These are phyloP conservation scores for Dysdera silvatica DNA, from an alignment of 1,140 invertebrate species.

Conservation along the genomic window DNA sequence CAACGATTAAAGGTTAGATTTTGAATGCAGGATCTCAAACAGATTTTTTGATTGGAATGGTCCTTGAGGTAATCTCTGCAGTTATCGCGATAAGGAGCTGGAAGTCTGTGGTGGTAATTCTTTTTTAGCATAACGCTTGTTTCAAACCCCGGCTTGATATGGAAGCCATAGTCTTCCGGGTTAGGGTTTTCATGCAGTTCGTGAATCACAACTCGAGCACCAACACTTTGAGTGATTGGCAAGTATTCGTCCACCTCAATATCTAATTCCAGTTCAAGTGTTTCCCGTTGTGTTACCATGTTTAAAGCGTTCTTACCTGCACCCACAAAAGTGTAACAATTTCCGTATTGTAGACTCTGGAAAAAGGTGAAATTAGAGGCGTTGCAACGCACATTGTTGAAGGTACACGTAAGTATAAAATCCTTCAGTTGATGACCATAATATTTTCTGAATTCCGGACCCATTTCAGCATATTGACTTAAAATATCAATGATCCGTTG, in stretches of 20 bases:
- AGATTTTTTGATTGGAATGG: background rate
- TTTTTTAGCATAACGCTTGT: constrained; percentile 39
- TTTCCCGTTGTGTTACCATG: no score
- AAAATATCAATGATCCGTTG: no score
- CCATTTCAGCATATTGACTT: background rate
- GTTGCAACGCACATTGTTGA: background rate
- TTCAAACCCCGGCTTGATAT: constrained; percentile 39
- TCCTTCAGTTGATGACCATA: background rate
- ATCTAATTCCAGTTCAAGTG: constrained; percentile 14
- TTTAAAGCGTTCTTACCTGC: no score
- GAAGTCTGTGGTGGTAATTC: background rate
- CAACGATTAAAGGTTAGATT: no score
- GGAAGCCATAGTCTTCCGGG: constrained; percentile 44
- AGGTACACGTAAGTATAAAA: background rate
- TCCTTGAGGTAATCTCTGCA: no score
- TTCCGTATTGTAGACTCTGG: constrained; percentile 1
- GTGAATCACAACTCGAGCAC: constrained; percentile 43
- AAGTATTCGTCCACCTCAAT: background rate
- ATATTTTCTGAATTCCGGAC: background rate
- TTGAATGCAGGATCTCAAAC: background rate
- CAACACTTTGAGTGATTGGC: constrained; percentile 33
- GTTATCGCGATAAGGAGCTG: background rate
- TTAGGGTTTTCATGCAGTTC: constrained; percentile 40
- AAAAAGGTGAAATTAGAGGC: background rate
- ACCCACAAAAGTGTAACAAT: constrained; percentile 10